These are phyloP conservation scores for Cuculus canorus DNA, from an alignment of 2,797 vertebrate species.

Conservation along the genomic window DNA sequence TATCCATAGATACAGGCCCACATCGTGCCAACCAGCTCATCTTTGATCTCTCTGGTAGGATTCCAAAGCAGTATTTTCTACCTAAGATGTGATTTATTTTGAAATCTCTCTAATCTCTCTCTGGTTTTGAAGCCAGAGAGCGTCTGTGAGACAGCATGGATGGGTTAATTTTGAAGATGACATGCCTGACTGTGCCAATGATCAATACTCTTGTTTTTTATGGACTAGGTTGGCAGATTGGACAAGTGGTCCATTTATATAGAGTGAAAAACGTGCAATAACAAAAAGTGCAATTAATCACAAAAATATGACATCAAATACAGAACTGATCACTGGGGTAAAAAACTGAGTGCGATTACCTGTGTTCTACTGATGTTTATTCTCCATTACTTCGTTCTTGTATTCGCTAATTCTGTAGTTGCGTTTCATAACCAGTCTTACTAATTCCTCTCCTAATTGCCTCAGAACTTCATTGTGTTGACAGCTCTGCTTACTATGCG, in stretches of 20 bases:
- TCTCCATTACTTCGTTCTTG: not conserved
- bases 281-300: not conserved
- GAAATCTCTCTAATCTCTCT: not conserved
- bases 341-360: not conserved
- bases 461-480: constrained; percentile 20
- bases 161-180: not conserved
- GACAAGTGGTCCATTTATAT: not conserved
- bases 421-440: not conserved
- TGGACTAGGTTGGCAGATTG: not conserved
- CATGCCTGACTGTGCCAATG: not conserved
- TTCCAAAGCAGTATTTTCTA: not conserved
- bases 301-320: not conserved
- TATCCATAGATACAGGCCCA: constrained; percentile 79
- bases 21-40: constrained; percentile 81
- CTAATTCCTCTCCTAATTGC: constrained; percentile 1
- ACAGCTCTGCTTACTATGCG: constrained; percentile 2
- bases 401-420: not conserved
- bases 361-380: not conserved
- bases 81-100: not conserved
- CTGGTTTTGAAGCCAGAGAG: not conserved
- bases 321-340: not conserved
- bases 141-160: not conserved
- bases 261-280: not conserved
- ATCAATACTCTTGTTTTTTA: not conserved
- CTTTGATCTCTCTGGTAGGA: constrained; percentile 81